Evolutionary conservation across 2,888 invertebrate genomes (phyloP).

Genomic region (Strigamia transsilvanica): DNA sequence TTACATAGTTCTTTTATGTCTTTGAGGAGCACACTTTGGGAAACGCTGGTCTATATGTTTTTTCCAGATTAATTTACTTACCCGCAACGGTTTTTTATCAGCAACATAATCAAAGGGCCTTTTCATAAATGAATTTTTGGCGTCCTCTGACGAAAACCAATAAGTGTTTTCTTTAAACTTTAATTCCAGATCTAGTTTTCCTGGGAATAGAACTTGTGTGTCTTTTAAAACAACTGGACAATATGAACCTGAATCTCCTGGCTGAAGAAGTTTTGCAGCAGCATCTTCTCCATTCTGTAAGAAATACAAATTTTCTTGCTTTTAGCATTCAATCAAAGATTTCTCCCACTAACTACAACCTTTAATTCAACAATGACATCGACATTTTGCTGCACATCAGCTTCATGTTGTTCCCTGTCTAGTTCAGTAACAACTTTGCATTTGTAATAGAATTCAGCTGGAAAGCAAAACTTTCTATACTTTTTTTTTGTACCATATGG

Average conservation of each 20-base stretch:
- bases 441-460: neutral
- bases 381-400: constrained; percentile 4
- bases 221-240: constrained; percentile 48
- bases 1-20: too few relatives aligned
- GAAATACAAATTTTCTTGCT: too few relatives aligned
- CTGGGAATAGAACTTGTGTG: neutral
- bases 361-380: neutral
- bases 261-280: neutral
- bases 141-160: neutral
- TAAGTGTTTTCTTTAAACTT: constrained; percentile 45
- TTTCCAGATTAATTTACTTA: neutral
- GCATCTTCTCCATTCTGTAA: neutral
- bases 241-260: neutral
- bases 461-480: neutral
- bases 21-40: too few relatives aligned
- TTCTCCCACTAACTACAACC: neutral
- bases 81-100: neutral
- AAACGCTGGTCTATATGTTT: too few relatives aligned
- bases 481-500: too few relatives aligned
- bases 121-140: neutral
- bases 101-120: neutral
- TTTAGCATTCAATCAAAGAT: too few relatives aligned
- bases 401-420: neutral
- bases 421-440: neutral
- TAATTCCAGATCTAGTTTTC: neutral